Evolutionary conservation across 2,888 invertebrate species (phyloP), one percentile per base, ranked within the genome.

Genomic region (Ochropacha duplaris): DNA sequence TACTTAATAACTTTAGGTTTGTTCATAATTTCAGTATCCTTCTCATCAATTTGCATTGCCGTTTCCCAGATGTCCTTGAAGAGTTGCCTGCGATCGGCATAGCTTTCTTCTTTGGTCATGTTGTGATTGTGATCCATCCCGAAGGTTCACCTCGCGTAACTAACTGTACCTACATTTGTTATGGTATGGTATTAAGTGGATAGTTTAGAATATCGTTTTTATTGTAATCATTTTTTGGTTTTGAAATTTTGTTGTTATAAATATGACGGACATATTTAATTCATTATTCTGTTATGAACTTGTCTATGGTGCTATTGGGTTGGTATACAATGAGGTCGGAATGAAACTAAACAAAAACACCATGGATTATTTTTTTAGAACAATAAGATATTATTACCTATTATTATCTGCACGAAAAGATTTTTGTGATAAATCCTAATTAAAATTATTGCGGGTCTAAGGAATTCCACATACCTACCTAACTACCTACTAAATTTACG

Each of bases 1-100:
- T 79, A 91, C 91, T 88, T 91, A 49, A 91, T 88, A 57, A 90
- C 83, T 84, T 87, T 90, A 19, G 87, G 84, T 62, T 88, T 89
- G 57, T 59, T 71, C 66, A 78, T 65, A 22, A 81, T 72, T 36
- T 84, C 81, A 6, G 58, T 51, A 11, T 87, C 83, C 57, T 83
- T 86, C 0, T 77, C 81, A 4, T 85, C 79, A 14, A 84, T 69
- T 26, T 73, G 63, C 74, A 84, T 76, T 0, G 87, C 84, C 0
- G 86, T 78, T 0, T 85, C 80, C 92, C 92, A 92, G 50, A 92
- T 86, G 59, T 87, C 78, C 63, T 86, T 90, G 62, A 92, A 92
- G 1, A 92, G 78, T 57, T 79, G 76, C 26, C 92, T 76, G 22
- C 91, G 80, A 26, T 87, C 79, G 0, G 76, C 79, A 58, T 84